Conservation (phyloP, 2,797 vertebrate species). For the Gallinago stenura region DNA sequence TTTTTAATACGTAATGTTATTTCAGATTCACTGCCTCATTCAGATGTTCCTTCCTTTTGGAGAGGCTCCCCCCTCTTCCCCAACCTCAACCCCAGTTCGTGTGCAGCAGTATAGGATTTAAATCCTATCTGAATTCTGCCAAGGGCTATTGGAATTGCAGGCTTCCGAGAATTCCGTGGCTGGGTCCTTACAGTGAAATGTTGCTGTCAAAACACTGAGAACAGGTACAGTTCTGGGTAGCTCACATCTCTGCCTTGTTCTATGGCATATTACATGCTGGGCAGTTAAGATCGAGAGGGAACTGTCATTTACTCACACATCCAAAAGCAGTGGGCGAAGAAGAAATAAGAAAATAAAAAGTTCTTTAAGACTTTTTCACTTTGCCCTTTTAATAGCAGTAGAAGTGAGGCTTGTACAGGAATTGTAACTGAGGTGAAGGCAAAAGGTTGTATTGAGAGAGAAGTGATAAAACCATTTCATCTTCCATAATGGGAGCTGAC, state of each 20-base stretch:
- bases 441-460: not conserved
- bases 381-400: conserved; percentile 26
- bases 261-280: not conserved
- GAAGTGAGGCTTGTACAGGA: not conserved
- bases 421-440: not conserved
- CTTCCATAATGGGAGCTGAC: not conserved
- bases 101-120: conserved; percentile 14
- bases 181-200: conserved; percentile 14
- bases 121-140: conserved; percentile 17
- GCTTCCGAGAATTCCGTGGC: not conserved
- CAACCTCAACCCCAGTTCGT: not conserved
- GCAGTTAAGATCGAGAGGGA: not conserved
- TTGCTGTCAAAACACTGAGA: not conserved
- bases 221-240: conserved; percentile 16
- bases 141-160: not conserved
- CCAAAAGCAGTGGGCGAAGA: not conserved
- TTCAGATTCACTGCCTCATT: not conserved
- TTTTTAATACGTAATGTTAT: not conserved
- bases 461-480: conserved; percentile 1
- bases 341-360: not conserved
- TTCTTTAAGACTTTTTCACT: not conserved
- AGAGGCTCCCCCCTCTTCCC: not conserved
- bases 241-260: not conserved
- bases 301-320: not conserved
- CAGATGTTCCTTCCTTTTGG: not conserved